Conservation (phyloP, 2,797 vertebrate genomes). For the Trichosurus vulpecula region DNA sequence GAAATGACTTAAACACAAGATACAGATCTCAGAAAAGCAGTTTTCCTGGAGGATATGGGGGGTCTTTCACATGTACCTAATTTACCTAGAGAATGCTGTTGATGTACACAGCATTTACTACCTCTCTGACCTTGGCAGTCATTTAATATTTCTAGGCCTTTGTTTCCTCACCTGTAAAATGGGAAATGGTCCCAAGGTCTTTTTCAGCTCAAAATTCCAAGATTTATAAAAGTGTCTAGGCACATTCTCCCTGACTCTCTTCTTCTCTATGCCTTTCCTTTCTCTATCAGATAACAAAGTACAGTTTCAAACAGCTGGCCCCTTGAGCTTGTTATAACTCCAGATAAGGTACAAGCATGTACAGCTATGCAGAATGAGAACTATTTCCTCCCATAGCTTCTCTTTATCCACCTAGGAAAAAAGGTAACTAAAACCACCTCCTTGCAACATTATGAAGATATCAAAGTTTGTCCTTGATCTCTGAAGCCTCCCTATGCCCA, state of each 20-base stretch:
- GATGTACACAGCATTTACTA: not conserved
- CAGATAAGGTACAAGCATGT: not conserved
- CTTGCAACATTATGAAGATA: not conserved
- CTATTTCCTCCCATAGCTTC: not conserved
- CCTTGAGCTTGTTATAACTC: not conserved
- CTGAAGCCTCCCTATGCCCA: not conserved
- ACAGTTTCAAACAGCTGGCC: not conserved
- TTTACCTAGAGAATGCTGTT: not conserved
- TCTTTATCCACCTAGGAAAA: not conserved
- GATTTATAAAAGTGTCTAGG: not conserved
- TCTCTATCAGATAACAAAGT: not conserved
- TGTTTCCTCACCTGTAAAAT: not conserved
- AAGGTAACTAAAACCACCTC: not conserved
- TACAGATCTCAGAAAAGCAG: not conserved
- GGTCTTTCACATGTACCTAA: not conserved
- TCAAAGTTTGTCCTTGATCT: not conserved
- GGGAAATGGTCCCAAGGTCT: not conserved
- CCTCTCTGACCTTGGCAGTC: not conserved
- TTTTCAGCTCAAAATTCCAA: not conserved
- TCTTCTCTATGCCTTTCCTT: not conserved
- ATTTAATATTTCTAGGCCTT: not conserved
- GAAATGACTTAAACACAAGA: not conserved
- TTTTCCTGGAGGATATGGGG: not conserved
- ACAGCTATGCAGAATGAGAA: not conserved
- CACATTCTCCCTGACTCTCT: not conserved